Percentiles rank a stretch among this genome's conserved stretches.
phyloP scores from a whole-genome alignment of 2,888 invertebrate genomes.

The Dynastes grantii region DNA sequence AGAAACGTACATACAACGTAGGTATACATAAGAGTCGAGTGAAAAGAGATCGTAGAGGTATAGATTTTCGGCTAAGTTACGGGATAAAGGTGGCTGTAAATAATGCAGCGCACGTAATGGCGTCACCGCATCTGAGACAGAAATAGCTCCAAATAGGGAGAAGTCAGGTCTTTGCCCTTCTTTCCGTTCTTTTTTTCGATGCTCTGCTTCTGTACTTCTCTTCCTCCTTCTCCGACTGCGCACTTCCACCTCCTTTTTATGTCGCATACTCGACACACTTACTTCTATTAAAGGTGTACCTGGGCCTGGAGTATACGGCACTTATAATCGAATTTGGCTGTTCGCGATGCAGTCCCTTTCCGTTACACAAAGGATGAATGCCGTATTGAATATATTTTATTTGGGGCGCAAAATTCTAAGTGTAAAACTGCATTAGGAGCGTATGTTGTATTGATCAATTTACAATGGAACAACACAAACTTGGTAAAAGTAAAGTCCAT shows the following conservation, averaged over 20 bases:
- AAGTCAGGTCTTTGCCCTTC: slow-evolving; percentile 55
- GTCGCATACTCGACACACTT: slow-evolving; percentile 29
- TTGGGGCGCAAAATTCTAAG: neutral
- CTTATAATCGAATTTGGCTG: slow-evolving; percentile 35
- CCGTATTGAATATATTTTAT: slow-evolving; percentile 28
- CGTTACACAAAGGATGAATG: slow-evolving; percentile 15
- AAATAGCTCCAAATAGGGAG: slow-evolving; percentile 63
- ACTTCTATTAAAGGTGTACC: neutral
- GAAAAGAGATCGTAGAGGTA: slow-evolving; percentile 57
- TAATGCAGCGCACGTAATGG: slow-evolving; percentile 67
- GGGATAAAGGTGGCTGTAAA: slow-evolving; percentile 67
- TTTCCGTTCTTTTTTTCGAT: slow-evolving; percentile 27
- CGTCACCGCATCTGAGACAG: slow-evolving; percentile 62
- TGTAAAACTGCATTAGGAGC: too few relatives aligned
- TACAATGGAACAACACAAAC: neutral
- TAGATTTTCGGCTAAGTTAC: slow-evolving; percentile 66
- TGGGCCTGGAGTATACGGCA: neutral
- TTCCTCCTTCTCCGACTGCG: neutral
- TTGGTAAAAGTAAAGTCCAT: too few relatives aligned
- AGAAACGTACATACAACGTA: neutral
- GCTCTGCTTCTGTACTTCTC: neutral
- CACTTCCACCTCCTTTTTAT: neutral
- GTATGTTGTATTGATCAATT: too few relatives aligned
- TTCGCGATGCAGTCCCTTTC: neutral
- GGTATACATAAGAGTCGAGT: neutral